Evolutionary conservation across 2,113 vertebrate genomes (phyloP).

Genomic region (Tylochromis polylepis): DNA sequence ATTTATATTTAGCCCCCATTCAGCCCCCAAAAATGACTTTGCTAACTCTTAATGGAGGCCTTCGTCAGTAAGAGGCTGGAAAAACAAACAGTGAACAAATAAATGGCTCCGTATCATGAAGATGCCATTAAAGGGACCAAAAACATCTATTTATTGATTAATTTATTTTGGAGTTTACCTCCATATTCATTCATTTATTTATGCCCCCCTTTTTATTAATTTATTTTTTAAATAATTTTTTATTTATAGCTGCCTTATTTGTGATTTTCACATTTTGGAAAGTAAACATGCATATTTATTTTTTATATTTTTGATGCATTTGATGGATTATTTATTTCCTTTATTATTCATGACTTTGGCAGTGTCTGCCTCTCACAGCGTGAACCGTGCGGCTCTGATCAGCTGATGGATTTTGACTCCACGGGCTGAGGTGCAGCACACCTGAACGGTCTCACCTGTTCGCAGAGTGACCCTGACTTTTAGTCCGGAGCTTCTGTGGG

Average conservation of each 20-base stretch:
- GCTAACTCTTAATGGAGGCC: background rate
- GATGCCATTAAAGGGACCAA: background rate
- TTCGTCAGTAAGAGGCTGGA: background rate
- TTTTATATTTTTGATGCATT: background rate
- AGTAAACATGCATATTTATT: background rate
- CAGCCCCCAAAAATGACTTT: background rate
- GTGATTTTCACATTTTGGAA: background rate
- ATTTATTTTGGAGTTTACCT: background rate
- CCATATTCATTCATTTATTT: background rate
- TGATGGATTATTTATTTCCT: background rate
- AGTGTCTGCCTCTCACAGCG: background rate
- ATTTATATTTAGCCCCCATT: background rate
- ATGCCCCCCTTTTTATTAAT: too few species aligned
- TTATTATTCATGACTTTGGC: background rate
- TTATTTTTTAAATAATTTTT: background rate
- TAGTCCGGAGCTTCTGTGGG: background rate
- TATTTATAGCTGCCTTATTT: background rate
- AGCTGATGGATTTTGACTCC: background rate
- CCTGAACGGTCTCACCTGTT: background rate
- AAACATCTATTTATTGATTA: background rate
- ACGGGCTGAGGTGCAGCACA: rapidly evolving
- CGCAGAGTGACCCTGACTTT: background rate
- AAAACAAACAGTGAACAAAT: background rate
- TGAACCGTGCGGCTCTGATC: background rate
- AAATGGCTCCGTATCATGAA: background rate